Evolutionary conservation across 2,888 invertebrate species (phyloP).

Genomic region (Hypena proboscidalis): DNA sequence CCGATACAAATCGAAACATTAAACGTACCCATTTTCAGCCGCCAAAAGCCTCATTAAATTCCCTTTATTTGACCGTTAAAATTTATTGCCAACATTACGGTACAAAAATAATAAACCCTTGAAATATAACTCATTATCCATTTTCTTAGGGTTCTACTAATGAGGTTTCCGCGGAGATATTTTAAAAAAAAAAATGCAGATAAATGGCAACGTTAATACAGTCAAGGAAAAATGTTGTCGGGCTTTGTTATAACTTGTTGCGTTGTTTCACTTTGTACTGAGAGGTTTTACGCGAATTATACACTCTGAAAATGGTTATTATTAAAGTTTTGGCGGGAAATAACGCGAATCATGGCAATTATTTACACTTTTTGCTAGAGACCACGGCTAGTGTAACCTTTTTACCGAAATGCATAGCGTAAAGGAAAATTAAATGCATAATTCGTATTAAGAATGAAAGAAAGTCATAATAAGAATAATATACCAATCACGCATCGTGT

Average conservation of each 20-base stretch:
- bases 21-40: constrained; percentile 9
- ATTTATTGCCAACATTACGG: constrained; percentile 22
- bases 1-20: constrained; percentile 16
- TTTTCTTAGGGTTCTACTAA: constrained; percentile 28
- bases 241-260: constrained; percentile 68
- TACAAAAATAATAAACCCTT: constrained; percentile 26
- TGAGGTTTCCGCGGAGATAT: constrained; percentile 30
- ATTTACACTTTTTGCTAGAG: too few relatives aligned
- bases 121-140: constrained; percentile 34
- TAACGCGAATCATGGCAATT: not conserved
- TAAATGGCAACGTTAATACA: constrained; percentile 57
- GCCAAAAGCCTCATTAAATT: constrained; percentile 12
- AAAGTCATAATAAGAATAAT: too few relatives aligned
- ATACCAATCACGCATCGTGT: too few relatives aligned
- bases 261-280: constrained; percentile 48
- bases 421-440: too few relatives aligned
- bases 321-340: too few relatives aligned
- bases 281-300: constrained; percentile 12
- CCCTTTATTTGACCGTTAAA: constrained; percentile 21
- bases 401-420: too few relatives aligned
- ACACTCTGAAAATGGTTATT: not conserved
- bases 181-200: constrained; percentile 40
- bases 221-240: constrained; percentile 48
- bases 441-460: too few relatives aligned
- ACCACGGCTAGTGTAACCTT: too few relatives aligned